phyloP scores from a whole-genome alignment of 2,113 vertebrate genomes.

The Platichthys flesus region DNA sequence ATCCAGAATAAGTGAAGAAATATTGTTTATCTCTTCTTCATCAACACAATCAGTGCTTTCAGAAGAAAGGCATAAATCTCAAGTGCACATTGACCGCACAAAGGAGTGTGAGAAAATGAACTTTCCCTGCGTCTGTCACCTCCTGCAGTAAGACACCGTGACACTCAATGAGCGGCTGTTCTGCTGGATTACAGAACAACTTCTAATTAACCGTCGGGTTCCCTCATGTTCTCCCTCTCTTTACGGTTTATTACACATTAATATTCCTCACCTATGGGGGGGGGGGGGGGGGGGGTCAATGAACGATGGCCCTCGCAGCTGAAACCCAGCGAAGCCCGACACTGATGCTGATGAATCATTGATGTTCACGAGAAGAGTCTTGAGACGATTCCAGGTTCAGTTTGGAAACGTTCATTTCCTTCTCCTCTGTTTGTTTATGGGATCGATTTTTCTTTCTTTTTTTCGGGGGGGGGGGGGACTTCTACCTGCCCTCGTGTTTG shows the following conservation, averaged over 20 bases:
- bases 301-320: conserved; percentile 53
- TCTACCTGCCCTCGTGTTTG: background rate
- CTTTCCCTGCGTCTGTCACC: no score
- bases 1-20: no score
- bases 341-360: conserved; percentile 49
- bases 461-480: background rate
- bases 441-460: background rate
- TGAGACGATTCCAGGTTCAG: background rate
- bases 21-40: no score
- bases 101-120: background rate
- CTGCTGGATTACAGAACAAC: conserved; percentile 54
- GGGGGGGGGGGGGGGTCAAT: background rate
- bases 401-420: background rate
- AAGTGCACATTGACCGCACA: background rate
- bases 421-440: background rate
- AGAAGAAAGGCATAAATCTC: background rate
- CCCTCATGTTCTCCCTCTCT: background rate
- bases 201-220: conserved; percentile 18
- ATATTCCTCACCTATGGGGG: conserved; percentile 7
- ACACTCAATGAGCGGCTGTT: conserved; percentile 17
- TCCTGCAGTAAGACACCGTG: no score
- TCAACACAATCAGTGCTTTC: no score
- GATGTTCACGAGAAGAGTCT: conserved; percentile 11
- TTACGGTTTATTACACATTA: conserved; percentile 51
- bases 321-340: conserved; percentile 47